Evolutionary conservation across 2,888 invertebrate genomes (phyloP), one percentile per base, ranked within the genome.

Genomic region (Boloria euphrosyne): DNA sequence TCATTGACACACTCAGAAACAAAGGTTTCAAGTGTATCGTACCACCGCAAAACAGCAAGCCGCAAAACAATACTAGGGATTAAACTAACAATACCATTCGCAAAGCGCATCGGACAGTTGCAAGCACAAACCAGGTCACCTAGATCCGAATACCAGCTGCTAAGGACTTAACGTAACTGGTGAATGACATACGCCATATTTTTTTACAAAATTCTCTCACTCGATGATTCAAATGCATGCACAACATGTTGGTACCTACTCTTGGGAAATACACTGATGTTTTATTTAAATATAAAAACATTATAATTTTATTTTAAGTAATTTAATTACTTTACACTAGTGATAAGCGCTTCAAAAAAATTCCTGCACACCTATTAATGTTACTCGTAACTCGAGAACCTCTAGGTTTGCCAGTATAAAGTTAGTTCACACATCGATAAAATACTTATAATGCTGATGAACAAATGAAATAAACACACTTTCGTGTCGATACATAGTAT

Each of bases 61-160:
- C 66, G 62, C 62, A 67, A 71, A 72, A 70, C 67, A 65, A 62
- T 62, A 70, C 62, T 43, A 65, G 65, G 73, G 71, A 71, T 75
- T 70, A 71, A 73, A 70, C 69, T 69, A 72, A 74, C 72, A 75
- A 75, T 72, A 71, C 82, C 84, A 82, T 86, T 81, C 80, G 79
- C 82, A 82, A 83, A 79, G 76, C 76, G 74, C 77, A 78, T 78
- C 81, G 80, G 78, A 65, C 71, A 63, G 67, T 62, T 55, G 71
- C 69, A 69, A 67, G 71, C 64, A 65, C 69, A 68, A 75, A 74
- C 70, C 73, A 61, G 76, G 76, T 76, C 74, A 76, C 74, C 75
- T 73, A 75, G 59, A 71, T 77, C 70, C 63, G 68, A 69, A 54
- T 51, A 47, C 62, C 68, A 71, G 65, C 18, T 44, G 55, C 57